Conservation (phyloP, 2,888 invertebrate species). For the Byasa hedistus region DNA sequence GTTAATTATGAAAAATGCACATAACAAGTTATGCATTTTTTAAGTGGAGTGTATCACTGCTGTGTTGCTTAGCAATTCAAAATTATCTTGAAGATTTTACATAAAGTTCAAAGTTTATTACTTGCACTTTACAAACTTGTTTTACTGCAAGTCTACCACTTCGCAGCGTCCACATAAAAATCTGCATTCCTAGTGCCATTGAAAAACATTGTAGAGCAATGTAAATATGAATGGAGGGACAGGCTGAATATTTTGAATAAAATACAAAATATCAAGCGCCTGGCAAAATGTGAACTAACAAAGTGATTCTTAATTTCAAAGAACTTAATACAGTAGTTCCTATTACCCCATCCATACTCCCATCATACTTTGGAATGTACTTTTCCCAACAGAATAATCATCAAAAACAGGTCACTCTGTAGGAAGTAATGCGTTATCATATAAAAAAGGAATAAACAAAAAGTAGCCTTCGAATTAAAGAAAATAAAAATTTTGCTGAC, state of each 20-base stretch:
- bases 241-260: slow-evolving; percentile 20
- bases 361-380: too few species aligned
- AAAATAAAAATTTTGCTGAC: too few species aligned
- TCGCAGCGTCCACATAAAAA: slow-evolving; percentile 14
- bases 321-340: neutral
- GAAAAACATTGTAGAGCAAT: slow-evolving; percentile 22
- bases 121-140: slow-evolving; percentile 2
- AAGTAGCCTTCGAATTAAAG: too few species aligned
- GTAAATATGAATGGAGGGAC: slow-evolving; percentile 23
- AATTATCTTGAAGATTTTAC: neutral
- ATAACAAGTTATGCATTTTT: too few species aligned
- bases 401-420: too few species aligned
- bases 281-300: slow-evolving; percentile 11
- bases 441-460: too few species aligned
- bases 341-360: too few species aligned
- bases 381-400: too few species aligned
- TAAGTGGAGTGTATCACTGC: too few species aligned
- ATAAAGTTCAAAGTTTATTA: slow-evolving; percentile 6
- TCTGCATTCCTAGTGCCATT: slow-evolving; percentile 19
- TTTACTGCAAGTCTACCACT: slow-evolving; percentile 13
- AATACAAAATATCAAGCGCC: slow-evolving; percentile 18
- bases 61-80: too few species aligned
- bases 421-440: too few species aligned
- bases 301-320: slow-evolving; percentile 13
- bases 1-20: too few species aligned